A percentile compares a stretch with the other conserved stretches of the same genome.
phyloP scores from a whole-genome alignment of 2,113 vertebrate genomes.

The Salvator merianae region DNA sequence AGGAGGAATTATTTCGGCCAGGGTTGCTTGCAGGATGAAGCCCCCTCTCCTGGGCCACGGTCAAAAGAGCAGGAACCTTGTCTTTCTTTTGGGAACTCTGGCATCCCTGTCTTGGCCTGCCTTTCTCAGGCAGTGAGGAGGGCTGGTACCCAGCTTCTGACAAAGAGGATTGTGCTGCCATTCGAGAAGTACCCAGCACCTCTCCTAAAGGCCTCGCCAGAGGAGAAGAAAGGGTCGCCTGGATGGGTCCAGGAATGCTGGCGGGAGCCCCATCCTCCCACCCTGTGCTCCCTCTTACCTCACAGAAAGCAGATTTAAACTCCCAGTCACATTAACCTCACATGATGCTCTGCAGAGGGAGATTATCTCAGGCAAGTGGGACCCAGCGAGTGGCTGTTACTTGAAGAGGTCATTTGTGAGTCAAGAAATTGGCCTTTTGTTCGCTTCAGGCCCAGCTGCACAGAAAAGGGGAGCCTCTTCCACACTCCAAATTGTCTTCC shows the following conservation, averaged over 20 bases:
- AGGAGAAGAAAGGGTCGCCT: background rate
- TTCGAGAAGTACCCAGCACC: too few relatives aligned
- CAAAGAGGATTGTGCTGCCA: too few relatives aligned
- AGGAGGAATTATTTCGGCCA: too few relatives aligned
- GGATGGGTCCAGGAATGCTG: background rate
- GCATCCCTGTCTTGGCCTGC: too few relatives aligned
- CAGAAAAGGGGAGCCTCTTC: background rate
- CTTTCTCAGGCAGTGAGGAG: too few relatives aligned
- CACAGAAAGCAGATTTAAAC: background rate
- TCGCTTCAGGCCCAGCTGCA: background rate
- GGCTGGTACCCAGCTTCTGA: too few relatives aligned
- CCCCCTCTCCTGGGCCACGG: too few relatives aligned
- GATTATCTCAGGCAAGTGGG: background rate
- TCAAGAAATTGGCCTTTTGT: constrained; percentile 10
- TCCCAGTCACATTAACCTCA: constrained; percentile 43
- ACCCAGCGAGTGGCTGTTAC: background rate
- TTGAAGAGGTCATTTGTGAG: constrained; percentile 16
- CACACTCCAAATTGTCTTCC: background rate
- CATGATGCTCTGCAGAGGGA: constrained; percentile 18
- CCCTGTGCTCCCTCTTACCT: background rate
- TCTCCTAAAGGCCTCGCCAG: background rate
- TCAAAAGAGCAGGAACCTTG: too few relatives aligned
- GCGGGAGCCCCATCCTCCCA: background rate
- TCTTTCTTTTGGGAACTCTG: too few relatives aligned
- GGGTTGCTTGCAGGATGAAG: too few relatives aligned